These are phyloP conservation scores for Mythimna pallens DNA, from an alignment of 2,888 invertebrate species.

Conservation along the genomic window DNA sequence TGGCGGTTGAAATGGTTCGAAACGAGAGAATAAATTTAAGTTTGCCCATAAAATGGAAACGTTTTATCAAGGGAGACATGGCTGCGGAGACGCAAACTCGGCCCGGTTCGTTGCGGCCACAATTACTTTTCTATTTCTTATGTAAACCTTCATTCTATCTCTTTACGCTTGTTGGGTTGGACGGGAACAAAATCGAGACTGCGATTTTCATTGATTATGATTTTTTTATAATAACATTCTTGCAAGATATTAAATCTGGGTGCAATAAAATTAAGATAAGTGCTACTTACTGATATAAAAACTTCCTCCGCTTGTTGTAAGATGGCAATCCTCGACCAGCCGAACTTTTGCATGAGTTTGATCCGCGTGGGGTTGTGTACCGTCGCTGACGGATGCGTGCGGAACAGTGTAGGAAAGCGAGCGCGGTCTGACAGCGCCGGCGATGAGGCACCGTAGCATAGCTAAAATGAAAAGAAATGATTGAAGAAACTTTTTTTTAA, in stretches of 20 bases:
- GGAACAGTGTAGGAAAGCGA: conserved; percentile 99
- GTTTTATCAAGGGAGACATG: conserved; percentile 70
- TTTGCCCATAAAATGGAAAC: conserved; percentile 71
- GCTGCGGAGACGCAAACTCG: conserved; percentile 64
- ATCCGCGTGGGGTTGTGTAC: conserved; percentile 99
- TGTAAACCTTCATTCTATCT: conserved; percentile 69
- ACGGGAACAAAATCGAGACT: conserved; percentile 9
- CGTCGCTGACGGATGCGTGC: conserved; percentile 99
- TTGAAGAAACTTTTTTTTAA: neutral
- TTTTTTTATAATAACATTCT: neutral
- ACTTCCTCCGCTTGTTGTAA: conserved; percentile 99
- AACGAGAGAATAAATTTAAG: conserved; percentile 69
- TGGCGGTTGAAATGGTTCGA: conserved; percentile 60
- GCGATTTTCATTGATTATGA: conserved; percentile 19
- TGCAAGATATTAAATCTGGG: neutral
- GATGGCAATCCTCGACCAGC: conserved; percentile 99
- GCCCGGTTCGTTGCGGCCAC: conserved; percentile 65
- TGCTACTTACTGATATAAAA: conserved; percentile 95
- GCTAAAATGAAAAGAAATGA: conserved; percentile 87
- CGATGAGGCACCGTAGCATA: conserved; percentile 99
- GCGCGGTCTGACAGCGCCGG: conserved; percentile 99
- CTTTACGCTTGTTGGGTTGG: conserved; percentile 45
- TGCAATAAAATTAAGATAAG: neutral
- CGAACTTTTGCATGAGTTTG: conserved; percentile 98
- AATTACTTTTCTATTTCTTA: conserved; percentile 75